These are phyloP conservation scores for Steatornis caripensis DNA, from an alignment of 2,113 vertebrate genomes.

Conservation along the genomic window DNA sequence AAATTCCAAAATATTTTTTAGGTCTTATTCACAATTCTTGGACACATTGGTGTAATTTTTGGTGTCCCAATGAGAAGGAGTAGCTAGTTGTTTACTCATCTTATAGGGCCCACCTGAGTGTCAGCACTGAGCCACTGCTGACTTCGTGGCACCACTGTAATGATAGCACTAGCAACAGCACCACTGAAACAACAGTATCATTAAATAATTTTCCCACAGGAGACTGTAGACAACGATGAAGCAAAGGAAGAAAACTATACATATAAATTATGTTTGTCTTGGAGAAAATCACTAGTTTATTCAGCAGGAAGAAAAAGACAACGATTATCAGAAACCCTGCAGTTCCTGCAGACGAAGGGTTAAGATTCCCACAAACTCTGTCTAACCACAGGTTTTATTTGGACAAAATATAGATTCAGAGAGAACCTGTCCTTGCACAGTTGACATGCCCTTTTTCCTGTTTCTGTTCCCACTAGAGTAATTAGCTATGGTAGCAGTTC, in stretches of 20 bases:
- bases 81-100: neutral
- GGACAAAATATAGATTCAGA: constrained; percentile 26
- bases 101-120: neutral
- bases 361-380: neutral
- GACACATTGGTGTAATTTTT: neutral
- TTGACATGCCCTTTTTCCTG: constrained; percentile 15
- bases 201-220: neutral
- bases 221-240: neutral
- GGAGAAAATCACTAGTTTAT: neutral
- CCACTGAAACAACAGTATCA: neutral
- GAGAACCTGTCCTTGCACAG: constrained; percentile 31
- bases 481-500: constrained; percentile 51
- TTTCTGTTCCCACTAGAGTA: constrained; percentile 31
- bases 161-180: neutral
- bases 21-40: neutral
- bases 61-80: neutral
- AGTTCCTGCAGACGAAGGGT: neutral
- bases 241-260: neutral
- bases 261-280: neutral
- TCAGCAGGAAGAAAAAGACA: neutral
- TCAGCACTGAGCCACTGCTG: neutral
- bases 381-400: neutral
- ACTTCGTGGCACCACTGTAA: neutral
- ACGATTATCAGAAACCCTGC: neutral
- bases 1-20: neutral